Evolutionary conservation across 2,113 vertebrate species (phyloP).

Genomic region (Aegithalos caudatus): DNA sequence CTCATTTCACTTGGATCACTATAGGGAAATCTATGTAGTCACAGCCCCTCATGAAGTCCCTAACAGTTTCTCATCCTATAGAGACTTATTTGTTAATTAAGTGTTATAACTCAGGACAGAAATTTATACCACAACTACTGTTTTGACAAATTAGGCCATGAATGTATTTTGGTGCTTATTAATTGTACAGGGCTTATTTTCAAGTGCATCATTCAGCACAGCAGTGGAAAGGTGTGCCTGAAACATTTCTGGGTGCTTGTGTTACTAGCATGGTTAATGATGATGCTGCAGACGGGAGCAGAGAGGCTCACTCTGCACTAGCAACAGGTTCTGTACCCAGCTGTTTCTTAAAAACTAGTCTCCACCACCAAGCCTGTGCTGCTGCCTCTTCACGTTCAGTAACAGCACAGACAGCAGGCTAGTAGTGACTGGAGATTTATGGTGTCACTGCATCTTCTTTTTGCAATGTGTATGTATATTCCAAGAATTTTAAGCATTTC

Average conservation of each 20-base stretch:
- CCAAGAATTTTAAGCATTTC: slow-evolving; percentile 15
- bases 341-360: neutral
- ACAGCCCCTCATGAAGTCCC: neutral
- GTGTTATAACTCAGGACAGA: neutral
- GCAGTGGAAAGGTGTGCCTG: neutral
- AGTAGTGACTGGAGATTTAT: neutral
- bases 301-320: neutral
- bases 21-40: neutral
- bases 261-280: neutral
- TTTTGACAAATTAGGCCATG: neutral
- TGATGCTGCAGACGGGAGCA: neutral
- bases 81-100: neutral
- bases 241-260: neutral
- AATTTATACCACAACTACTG: neutral
- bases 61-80: neutral
- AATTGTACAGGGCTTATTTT: neutral
- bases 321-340: neutral
- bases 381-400: neutral
- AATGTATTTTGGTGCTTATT: neutral
- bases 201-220: neutral
- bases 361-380: neutral
- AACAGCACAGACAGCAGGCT: neutral
- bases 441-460: neutral
- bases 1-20: neutral
- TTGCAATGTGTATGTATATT: neutral